Base-by-base conservation (phyloP, 2,113 vertebrate species). In the Ascaphus truei region DNA sequence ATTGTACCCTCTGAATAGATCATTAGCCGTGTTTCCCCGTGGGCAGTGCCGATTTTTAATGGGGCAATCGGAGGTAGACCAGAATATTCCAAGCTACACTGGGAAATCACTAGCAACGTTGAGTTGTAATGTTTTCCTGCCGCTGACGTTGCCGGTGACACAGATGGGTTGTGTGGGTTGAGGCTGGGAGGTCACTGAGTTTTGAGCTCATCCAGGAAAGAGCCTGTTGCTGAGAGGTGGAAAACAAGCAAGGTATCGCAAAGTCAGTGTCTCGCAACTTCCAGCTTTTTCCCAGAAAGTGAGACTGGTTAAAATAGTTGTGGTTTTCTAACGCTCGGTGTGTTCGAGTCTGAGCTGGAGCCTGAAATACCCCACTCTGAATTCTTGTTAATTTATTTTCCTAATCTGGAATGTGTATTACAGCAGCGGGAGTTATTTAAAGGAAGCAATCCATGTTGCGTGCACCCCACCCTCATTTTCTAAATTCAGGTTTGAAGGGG, bases 71-170 rank as follows among this genome's bases (percentile, higher is more conserved):
- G 59, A 45, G 66, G 79, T 77, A 80, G 73, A 83, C 62, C 31
- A 86, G 88, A 86, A 89, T 88, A 88, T 87, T 89, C 89, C 88
- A 88, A 86, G 85, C 88, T 88, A n/a, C n/a, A n/a, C n/a, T n/a
- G 86, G 88, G 88, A 87, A 89, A 88, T 83, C 84, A 80, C 85
- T 86, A 86, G 82, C 82, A 79, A 84, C 76, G 84, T 83, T 80
- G 79, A 76, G 85, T 78, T 86, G 85, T 55, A 80, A 77, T 86
- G 86, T 89, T 92, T 91, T 87, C 85, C 87, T 91, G 85, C 84
- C 78, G 83, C 87, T 90, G 90, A 90, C 85, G 87, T 88, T 79
- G 83, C 80, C 79, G 84, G 81, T 91, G 88, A 91, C 87, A 91
- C 85, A 87, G 79, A 86, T 89, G 84, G 88, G 90, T 89, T 89